Conservation (phyloP, 2,888 invertebrate species). For the Lomographa bimaculata region DNA sequence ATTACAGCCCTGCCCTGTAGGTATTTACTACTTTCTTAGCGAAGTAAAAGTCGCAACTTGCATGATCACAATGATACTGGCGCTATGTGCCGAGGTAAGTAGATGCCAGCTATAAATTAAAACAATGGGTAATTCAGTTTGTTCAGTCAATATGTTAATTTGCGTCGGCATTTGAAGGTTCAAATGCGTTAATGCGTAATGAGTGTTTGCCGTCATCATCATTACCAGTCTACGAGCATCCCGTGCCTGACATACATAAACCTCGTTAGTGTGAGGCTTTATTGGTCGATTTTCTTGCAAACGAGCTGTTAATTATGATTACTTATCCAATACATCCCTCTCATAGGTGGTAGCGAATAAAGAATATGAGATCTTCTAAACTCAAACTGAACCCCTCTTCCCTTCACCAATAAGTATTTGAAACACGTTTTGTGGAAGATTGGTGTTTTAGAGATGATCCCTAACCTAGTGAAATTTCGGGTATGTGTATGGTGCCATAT, state of each 20-base stretch:
- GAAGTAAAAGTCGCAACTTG: slow-evolving; percentile 37
- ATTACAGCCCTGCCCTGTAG: slow-evolving; percentile 62
- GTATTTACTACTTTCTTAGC: slow-evolving; percentile 49
- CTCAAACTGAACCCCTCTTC: too few species aligned
- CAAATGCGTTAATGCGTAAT: slow-evolving; percentile 32
- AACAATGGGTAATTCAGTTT: slow-evolving; percentile 28
- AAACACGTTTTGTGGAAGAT: too few species aligned
- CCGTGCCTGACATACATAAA: slow-evolving; percentile 23
- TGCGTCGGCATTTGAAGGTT: slow-evolving; percentile 30
- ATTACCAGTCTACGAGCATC: slow-evolving; percentile 27
- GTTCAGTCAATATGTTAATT: slow-evolving; percentile 26
- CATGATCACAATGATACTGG: slow-evolving; percentile 11
- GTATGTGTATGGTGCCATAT: too few species aligned
- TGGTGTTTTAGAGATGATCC: too few species aligned
- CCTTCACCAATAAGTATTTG: too few species aligned
- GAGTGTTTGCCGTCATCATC: slow-evolving; percentile 29
- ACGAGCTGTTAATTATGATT: slow-evolving; percentile 2
- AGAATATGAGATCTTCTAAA: too few species aligned
- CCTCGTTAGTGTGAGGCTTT: slow-evolving; percentile 25
- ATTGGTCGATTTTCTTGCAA: slow-evolving; percentile 12
- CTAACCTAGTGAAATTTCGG: too few species aligned
- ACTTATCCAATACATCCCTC: not conserved
- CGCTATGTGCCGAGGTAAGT: slow-evolving; percentile 4
- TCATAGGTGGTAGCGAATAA: too few species aligned
- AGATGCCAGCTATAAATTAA: not conserved